Evolutionary conservation across 2,113 vertebrate genomes (phyloP).

Genomic region (Pagrus major): DNA sequence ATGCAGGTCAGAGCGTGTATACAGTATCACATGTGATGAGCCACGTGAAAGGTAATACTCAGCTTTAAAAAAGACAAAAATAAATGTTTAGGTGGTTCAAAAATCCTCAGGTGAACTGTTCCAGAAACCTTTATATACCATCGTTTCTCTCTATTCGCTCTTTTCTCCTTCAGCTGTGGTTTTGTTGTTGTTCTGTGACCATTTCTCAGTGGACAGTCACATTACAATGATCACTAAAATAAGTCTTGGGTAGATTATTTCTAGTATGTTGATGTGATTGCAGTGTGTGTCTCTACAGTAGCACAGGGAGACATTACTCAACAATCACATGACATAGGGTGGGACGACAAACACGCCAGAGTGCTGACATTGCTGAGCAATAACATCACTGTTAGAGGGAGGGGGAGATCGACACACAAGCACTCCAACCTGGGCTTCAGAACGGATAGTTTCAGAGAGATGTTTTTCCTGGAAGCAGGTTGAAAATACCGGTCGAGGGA

Average conservation of each 20-base stretch:
- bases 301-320: constrained; percentile 72
- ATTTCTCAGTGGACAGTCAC: constrained; percentile 24
- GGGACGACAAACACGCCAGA: constrained; percentile 69
- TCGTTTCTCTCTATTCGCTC: neutral
- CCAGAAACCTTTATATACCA: neutral
- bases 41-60: constrained; percentile 18
- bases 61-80: neutral
- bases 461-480: constrained; percentile 91
- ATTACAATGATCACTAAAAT: constrained; percentile 12
- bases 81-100: neutral
- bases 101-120: constrained; percentile 1
- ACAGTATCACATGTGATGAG: constrained; percentile 5
- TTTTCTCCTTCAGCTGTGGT: neutral
- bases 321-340: constrained; percentile 73
- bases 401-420: constrained; percentile 69
- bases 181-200: constrained; percentile 5
- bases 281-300: constrained; percentile 54
- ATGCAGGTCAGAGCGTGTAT: neutral
- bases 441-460: constrained; percentile 93
- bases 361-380: constrained; percentile 74
- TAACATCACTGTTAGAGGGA: constrained; percentile 72
- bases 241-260: constrained; percentile 27
- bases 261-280: constrained; percentile 40
- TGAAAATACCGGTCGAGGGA: constrained; percentile 71
- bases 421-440: constrained; percentile 91